phyloP scores from a whole-genome alignment of 1,140 invertebrate species.

The Hydropsyche tenuis region DNA sequence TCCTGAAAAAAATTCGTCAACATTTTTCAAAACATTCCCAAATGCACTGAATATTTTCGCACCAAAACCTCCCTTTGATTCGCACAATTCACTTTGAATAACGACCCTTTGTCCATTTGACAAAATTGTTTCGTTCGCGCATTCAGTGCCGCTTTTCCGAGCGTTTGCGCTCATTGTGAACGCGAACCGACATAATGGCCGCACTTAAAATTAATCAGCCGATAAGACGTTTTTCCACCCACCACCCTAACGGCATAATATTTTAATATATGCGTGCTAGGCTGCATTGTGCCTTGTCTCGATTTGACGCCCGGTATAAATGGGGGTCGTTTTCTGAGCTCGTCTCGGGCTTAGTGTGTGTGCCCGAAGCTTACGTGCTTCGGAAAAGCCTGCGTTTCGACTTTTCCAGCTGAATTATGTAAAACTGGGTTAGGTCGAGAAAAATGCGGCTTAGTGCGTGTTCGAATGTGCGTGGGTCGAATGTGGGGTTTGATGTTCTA shows the following conservation, averaged over 20 bases:
- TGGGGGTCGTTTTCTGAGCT: neutral
- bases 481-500: too few relatives aligned
- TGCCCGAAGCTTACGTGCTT: neutral
- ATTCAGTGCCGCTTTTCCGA: slow-evolving; percentile 14
- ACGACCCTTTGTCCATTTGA: slow-evolving; percentile 11
- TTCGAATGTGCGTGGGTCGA: neutral
- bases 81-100: neutral
- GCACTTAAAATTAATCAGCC: slow-evolving; percentile 26
- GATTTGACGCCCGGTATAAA: neutral
- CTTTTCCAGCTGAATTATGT: slow-evolving; percentile 23
- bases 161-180: slow-evolving; percentile 15
- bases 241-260: too few relatives aligned
- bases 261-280: neutral
- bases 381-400: slow-evolving; percentile 6
- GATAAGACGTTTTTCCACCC: neutral
- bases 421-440: slow-evolving; percentile 9
- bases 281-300: slow-evolving; percentile 2
- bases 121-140: slow-evolving; percentile 15
- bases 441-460: neutral
- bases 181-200: neutral
- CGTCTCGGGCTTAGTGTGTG: neutral
- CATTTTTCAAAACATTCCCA: too few relatives aligned
- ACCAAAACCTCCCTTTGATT: too few relatives aligned
- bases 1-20: too few relatives aligned
- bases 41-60: too few relatives aligned